Base-by-base conservation (phyloP, 1,140 invertebrate genomes). In the Trichonephila clavipes region DNA sequence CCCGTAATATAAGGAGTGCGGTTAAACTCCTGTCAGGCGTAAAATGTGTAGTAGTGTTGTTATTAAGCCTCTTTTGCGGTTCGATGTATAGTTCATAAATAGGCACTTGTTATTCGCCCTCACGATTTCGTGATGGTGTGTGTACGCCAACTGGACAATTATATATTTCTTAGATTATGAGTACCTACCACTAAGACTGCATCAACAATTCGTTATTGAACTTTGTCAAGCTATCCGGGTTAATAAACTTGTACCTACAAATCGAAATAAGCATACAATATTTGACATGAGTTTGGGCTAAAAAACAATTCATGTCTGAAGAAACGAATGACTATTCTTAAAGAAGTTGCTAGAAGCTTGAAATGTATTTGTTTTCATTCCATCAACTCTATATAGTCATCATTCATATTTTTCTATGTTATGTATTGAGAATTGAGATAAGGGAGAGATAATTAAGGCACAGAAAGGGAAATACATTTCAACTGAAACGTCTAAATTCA, bases 41-140 rank as follows among this genome's bases (percentile, higher is more conserved):
- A 64, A 92, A 92, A 92, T 92, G 82, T 92, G 90, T 92, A 66
- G 77, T 92, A 85, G 90, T 91, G 81, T 91, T 83, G 81, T 91
- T 91, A 91, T 64, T 66, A 77, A 77, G 72, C 72, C 72, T 77
- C 28, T 34, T 81, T 58, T 51, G 69, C 18, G n/a, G 64, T 69
- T 88, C 85, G 58, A 44, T 72, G 85, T 61, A 87, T 87, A 87
- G 62, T 72, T 72, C 24, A 61, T 85, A 83, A 92, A 85, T 14
- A 64, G 59, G 24, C 62, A 81, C 28, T 82, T 85, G 90, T 85
- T 92, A 61, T 66, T 92, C 28, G 81, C 14, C 19, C 4, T 34
- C 90, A 92, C 90, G 90, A 51, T 64, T 66, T 92, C 90, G 90
- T 92, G 90, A 90, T 62, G 28, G 18, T 69, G n/a, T 88, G 64